Evolutionary conservation across 2,113 vertebrate genomes (phyloP), one percentile per base, ranked within the genome.

Genomic region (Scomber scombrus): DNA sequence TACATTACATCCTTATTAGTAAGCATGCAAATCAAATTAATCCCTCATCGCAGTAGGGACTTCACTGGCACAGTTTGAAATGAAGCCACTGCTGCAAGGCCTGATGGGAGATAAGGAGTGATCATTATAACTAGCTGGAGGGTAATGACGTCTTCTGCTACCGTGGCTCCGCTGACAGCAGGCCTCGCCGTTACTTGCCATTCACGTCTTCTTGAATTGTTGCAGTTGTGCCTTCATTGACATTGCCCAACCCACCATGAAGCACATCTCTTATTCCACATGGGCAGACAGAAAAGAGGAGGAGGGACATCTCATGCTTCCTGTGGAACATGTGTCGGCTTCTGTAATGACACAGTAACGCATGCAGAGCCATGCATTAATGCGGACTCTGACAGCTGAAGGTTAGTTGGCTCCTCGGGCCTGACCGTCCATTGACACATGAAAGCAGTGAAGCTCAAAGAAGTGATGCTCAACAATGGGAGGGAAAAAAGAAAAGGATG

Each of bases 21-120:
- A 13, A 81, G 88, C 86, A 75, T 86, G 89, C 81, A 81, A 92
- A 93, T 90, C 75, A 63, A 62, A 91, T 88, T 49, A 90, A 79
- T 79, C 66, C 75, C 57, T 78, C 50, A 29, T 79, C 11, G 11
- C 79, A 10, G 14, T 11, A 7, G 65, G 2, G 82, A 83, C 68
- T 75, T 70, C 60, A 0, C 46, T 68, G 78, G 46, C 50, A 66
- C 61, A 19, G 71, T 83, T 67, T 62, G 81, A 84, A 71, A 70
- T 43, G 56, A 67, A 82, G 64, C 68, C 46, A 52, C 54, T 15
- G 45, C 55, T 46, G 60, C 8, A 1, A 77, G 75, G 84, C 67
- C 55, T n/a, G 49, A 80, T 15, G 78, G 51, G 71, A 74, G 47
- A 47, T 1, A 31, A 71, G 68, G 34, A 67, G 77, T 0, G 66